These are phyloP conservation scores for Zele albiditarsus DNA, from an alignment of 2,888 invertebrate genomes.

Conservation along the genomic window DNA sequence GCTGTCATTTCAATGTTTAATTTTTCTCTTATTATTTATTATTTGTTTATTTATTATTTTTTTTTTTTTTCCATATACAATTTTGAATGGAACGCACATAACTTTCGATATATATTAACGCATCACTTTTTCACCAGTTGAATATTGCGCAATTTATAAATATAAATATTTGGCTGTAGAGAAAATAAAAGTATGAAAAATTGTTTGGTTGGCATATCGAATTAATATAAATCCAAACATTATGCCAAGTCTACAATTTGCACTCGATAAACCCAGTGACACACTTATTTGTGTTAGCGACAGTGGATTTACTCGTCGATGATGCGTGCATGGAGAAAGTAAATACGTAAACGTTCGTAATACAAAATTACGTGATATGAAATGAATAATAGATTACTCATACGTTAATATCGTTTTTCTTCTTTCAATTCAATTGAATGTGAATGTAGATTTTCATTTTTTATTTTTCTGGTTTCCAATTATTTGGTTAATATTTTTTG, in stretches of 20 bases:
- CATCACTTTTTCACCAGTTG: no score
- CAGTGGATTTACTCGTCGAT: conserved; percentile 22
- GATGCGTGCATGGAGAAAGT: conserved; percentile 60
- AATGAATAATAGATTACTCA: conserved; percentile 2
- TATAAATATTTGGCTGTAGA: not conserved
- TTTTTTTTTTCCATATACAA: not conserved
- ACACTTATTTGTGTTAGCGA: conserved; percentile 56
- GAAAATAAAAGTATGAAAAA: not conserved
- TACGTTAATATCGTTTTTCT: no score
- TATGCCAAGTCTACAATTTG: conserved; percentile 56
- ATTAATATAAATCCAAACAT: conserved; percentile 20
- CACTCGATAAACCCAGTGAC: conserved; percentile 62
- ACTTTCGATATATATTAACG: no score
- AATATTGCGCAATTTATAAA: not conserved
- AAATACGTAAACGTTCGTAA: conserved; percentile 60
- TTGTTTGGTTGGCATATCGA: not conserved
- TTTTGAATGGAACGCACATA: no score
- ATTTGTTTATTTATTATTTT: not conserved
- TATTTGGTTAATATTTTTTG: no score
- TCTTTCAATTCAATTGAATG: conserved; percentile 27
- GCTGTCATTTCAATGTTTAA: not conserved
- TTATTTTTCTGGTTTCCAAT: no score
- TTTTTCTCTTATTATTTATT: not conserved
- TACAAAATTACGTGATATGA: conserved; percentile 40
- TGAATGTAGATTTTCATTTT: not conserved